These are phyloP conservation scores for Stomatorhinus walkeri DNA, from an alignment of 2,797 vertebrate species.

Conservation along the genomic window DNA sequence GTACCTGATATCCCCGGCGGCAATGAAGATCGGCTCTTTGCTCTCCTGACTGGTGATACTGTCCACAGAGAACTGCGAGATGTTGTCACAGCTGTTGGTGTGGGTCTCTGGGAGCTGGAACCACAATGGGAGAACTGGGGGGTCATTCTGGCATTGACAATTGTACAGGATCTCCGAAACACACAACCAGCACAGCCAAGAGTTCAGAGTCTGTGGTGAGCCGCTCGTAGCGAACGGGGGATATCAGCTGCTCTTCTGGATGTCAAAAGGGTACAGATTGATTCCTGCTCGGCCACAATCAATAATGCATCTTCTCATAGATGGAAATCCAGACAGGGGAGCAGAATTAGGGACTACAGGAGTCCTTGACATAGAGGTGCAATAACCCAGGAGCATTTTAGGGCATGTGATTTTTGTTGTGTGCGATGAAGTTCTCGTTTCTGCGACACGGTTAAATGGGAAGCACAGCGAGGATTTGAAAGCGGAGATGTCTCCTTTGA, in stretches of 20 bases:
- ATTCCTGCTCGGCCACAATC: neutral
- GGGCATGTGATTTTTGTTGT: neutral
- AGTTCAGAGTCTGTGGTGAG: neutral
- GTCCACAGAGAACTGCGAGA: slow-evolving; percentile 96
- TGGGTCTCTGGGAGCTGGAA: slow-evolving; percentile 80
- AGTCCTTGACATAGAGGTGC: neutral
- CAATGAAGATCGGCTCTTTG: slow-evolving; percentile 90
- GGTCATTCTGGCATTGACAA: neutral
- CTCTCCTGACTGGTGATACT: slow-evolving; percentile 95
- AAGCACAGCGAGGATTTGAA: neutral
- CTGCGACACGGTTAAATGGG: neutral
- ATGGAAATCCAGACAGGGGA: neutral
- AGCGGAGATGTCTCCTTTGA: neutral
- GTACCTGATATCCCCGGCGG: slow-evolving; percentile 90
- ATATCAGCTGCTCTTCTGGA: neutral
- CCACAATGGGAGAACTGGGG: neutral
- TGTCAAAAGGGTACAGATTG: neutral
- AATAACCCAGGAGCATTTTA: neutral
- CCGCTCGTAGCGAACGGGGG: neutral
- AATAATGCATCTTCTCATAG: neutral
- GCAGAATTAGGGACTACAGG: neutral
- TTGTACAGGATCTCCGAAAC: neutral
- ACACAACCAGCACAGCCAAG: neutral
- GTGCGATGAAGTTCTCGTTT: neutral
- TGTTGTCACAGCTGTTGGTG: slow-evolving; percentile 94